A percentile compares a stretch with the other conserved stretches of the same genome.
Evolutionary conservation across 2,888 invertebrate species (phyloP).

Genomic region (Leptodirus hochenwartii): DNA sequence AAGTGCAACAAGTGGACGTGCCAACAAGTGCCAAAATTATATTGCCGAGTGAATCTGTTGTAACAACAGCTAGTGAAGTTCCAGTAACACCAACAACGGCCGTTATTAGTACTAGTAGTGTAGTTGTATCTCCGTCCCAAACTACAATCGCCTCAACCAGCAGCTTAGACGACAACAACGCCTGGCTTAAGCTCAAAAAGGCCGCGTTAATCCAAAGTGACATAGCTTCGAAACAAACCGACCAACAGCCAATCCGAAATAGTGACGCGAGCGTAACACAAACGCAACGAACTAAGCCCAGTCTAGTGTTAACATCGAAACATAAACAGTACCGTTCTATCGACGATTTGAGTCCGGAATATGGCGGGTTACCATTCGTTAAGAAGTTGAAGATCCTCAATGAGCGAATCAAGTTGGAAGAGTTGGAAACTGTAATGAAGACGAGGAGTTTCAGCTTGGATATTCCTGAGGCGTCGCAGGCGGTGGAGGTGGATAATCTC

Average conservation of each 20-base stretch:
- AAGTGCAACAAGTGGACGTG: no score
- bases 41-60: no score
- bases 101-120: no score
- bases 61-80: no score
- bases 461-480: conserved; percentile 36
- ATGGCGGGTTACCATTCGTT: conserved; percentile 70
- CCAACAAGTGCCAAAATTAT: no score
- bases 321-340: conserved; percentile 62
- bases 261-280: no score
- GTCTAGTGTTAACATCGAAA: conserved; percentile 21
- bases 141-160: conserved; percentile 12
- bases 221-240: conserved; percentile 9
- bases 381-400: conserved; percentile 78
- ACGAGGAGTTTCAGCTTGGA: conserved; percentile 68
- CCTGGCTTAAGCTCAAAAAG: conserved; percentile 63
- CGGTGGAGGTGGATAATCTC: conserved; percentile 31
- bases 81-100: no score
- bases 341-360: conserved; percentile 74
- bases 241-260: conserved; percentile 1
- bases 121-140: no score
- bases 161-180: conserved; percentile 13
- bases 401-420: conserved; percentile 70
- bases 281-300: conserved; percentile 15
- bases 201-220: conserved; percentile 40
- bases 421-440: conserved; percentile 58